phyloP scores from a whole-genome alignment of 2,797 vertebrate species.

The Xiphorhynchus erythropygius region DNA sequence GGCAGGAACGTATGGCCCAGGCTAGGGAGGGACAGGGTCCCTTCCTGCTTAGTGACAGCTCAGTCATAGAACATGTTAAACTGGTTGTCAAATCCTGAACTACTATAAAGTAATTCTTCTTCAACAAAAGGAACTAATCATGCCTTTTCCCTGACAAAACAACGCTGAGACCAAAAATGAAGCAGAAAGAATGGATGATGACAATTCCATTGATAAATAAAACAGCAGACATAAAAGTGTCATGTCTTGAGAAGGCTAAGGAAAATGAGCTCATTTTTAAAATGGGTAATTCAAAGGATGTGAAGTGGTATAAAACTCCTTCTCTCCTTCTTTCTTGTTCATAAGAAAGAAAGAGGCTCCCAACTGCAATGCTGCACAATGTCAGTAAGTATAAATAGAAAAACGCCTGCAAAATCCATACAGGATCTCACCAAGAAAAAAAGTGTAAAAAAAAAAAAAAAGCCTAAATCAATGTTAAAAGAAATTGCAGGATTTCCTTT shows the following conservation, averaged over 20 bases:
- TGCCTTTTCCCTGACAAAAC: background rate
- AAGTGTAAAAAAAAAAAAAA: background rate
- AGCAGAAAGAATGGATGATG: background rate
- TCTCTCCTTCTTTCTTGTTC: background rate
- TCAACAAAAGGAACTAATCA: background rate
- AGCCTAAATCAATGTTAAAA: background rate
- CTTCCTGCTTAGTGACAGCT: background rate
- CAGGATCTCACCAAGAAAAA: background rate
- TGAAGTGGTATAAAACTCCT: background rate
- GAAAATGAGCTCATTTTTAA: background rate
- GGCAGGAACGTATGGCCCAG: background rate
- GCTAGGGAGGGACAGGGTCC: background rate
- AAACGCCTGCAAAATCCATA: background rate
- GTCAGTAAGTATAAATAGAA: background rate
- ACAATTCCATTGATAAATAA: background rate
- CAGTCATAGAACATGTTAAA: slow-evolving; percentile 3
- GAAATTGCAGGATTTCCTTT: background rate
- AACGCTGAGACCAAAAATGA: background rate
- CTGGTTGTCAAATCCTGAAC: background rate
- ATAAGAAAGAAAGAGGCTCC: background rate
- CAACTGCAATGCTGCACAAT: slow-evolving; percentile 9
- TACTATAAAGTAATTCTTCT: slow-evolving; percentile 21
- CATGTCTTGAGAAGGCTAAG: background rate
- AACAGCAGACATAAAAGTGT: background rate
- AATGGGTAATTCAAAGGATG: background rate